Percentiles rank a stretch among this genome's conserved stretches.
These are phyloP conservation scores for Halichoerus grypus DNA, from an alignment of 2,113 vertebrate species.

Conservation along the genomic window DNA sequence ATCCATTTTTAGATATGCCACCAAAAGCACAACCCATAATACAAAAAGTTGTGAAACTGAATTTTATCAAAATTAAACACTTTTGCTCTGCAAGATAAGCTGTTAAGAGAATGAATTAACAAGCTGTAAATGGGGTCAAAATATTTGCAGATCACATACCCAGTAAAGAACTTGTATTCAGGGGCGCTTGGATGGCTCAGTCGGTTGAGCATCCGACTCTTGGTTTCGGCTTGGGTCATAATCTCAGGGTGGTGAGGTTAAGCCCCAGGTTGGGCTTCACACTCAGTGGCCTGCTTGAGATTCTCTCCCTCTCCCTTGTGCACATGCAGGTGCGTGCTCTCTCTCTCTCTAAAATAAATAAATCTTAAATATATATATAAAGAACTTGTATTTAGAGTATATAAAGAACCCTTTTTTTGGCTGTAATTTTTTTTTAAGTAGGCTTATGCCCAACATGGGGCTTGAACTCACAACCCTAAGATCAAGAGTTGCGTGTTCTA, in stretches of 20 bases:
- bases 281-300: not conserved
- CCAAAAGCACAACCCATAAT: not conserved
- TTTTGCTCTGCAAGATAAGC: not conserved
- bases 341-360: not conserved
- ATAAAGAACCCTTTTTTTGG: not conserved
- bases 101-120: not conserved
- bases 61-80: not conserved
- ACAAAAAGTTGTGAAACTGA: not conserved
- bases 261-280: not conserved
- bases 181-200: not conserved
- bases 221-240: not conserved
- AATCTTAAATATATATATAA: not conserved
- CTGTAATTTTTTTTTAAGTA: not conserved
- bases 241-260: not conserved
- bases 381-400: not conserved
- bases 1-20: not conserved
- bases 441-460: not conserved
- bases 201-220: not conserved
- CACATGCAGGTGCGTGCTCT: not conserved
- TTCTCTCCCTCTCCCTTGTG: not conserved
- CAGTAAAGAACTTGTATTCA: not conserved
- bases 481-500: not conserved
- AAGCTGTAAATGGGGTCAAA: not conserved
- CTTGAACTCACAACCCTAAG: not conserved
- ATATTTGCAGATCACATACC: not conserved